phyloP scores from a whole-genome alignment of 2,797 vertebrate species.

The Poeciliopsis infans region DNA sequence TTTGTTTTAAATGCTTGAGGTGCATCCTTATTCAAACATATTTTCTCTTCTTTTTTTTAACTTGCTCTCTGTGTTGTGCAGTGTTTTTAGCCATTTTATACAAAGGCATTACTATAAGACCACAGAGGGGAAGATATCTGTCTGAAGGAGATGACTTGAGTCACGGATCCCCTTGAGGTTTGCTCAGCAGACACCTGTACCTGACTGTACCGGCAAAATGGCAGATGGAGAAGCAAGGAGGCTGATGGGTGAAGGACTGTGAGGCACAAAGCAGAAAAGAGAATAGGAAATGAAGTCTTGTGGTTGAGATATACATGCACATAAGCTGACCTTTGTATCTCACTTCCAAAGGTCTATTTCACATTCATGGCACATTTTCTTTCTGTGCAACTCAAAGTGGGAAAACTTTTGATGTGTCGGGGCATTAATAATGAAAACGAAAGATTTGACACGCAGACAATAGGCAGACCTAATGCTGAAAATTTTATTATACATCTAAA shows the following conservation, averaged over 20 bases:
- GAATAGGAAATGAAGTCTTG: slow-evolving; percentile 51
- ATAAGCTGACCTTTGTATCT: slow-evolving; percentile 33
- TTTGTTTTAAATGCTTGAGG: slow-evolving; percentile 31
- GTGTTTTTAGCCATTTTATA: slow-evolving; percentile 47
- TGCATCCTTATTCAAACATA: slow-evolving; percentile 29
- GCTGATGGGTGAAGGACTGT: slow-evolving; percentile 37
- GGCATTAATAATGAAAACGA: slow-evolving; percentile 22
- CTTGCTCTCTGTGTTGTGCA: slow-evolving; percentile 21
- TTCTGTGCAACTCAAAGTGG: slow-evolving; percentile 18
- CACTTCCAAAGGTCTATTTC: slow-evolving; percentile 19
- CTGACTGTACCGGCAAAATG: slow-evolving; percentile 61
- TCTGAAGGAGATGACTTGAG: slow-evolving; percentile 68
- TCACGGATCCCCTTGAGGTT: slow-evolving; percentile 55
- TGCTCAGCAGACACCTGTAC: slow-evolving; percentile 54
- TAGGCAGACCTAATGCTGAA: background rate
- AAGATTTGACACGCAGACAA: slow-evolving; percentile 7
- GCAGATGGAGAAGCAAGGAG: slow-evolving; percentile 49
- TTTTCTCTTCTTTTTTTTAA: slow-evolving; percentile 7
- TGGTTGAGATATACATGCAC: slow-evolving; percentile 21
- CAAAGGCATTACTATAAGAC: slow-evolving; percentile 50
- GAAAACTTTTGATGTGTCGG: slow-evolving; percentile 18
- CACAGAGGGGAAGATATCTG: slow-evolving; percentile 68
- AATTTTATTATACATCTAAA: background rate
- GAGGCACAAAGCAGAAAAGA: slow-evolving; percentile 44
- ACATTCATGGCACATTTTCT: slow-evolving; percentile 23